A percentile compares a stretch with the other conserved stretches of the same genome.
These are phyloP conservation scores for Drosophila subquinaria DNA, from an alignment of 2,888 invertebrate genomes.

Conservation along the genomic window DNA sequence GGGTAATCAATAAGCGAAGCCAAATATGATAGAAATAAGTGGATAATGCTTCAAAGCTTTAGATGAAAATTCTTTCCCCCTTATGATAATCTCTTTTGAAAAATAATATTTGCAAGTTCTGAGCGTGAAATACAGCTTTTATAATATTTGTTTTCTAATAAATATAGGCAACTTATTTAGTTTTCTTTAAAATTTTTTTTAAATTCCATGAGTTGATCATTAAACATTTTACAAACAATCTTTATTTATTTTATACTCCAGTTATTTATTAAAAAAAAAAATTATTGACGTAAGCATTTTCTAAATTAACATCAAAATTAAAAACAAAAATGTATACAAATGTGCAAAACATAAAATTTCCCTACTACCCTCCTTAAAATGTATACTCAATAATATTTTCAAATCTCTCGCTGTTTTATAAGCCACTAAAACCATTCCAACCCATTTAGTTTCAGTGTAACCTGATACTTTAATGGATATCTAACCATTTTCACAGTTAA, in stretches of 20 bases:
- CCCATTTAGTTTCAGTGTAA: constrained; percentile 67
- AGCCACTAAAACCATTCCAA: constrained; percentile 59
- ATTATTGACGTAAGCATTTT: too few relatives aligned
- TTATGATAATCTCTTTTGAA: background rate
- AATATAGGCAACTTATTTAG: too few relatives aligned
- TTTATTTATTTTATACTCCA: too few relatives aligned
- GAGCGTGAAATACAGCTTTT: too few relatives aligned
- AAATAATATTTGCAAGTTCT: background rate
- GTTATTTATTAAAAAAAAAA: too few relatives aligned
- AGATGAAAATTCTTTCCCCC: background rate
- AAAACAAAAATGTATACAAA: background rate
- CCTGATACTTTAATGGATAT: constrained; percentile 83
- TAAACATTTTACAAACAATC: too few relatives aligned
- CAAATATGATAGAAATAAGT: background rate
- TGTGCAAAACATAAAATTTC: background rate
- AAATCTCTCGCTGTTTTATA: constrained; percentile 13
- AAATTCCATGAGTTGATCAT: too few relatives aligned
- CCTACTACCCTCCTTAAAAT: background rate
- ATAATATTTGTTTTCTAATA: too few relatives aligned
- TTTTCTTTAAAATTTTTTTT: too few relatives aligned
- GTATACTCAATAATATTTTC: background rate
- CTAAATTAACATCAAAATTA: too few relatives aligned
- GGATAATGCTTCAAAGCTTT: background rate
- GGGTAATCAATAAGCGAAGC: constrained; percentile 48
- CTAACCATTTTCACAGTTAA: constrained; percentile 68